These are phyloP conservation scores for Ammodytes dubius DNA, from an alignment of 2,113 vertebrate genomes.

Conservation along the genomic window DNA sequence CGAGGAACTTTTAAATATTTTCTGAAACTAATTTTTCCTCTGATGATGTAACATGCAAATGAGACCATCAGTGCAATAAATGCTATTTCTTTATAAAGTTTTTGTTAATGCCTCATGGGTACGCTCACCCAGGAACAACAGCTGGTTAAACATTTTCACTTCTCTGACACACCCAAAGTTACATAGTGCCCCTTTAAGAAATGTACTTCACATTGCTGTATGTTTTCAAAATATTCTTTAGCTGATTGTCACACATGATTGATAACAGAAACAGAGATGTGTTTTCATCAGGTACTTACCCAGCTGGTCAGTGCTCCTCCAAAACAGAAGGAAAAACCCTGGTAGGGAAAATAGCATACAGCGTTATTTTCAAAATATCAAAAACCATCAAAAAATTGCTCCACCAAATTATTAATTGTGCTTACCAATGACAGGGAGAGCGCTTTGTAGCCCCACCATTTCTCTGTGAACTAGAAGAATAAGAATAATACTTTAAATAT, in stretches of 20 bases:
- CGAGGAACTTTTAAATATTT: no score
- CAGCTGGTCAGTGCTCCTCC: neutral
- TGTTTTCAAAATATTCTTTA: neutral
- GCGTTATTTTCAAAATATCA: neutral
- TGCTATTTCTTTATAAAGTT: no score
- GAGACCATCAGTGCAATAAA: no score
- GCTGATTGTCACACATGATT: neutral
- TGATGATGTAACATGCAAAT: no score
- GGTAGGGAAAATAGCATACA: neutral
- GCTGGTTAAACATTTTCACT: no score
- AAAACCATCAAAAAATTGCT: neutral
- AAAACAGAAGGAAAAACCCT: conserved; percentile 36
- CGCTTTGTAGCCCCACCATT: neutral
- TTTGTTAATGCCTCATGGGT: no score
- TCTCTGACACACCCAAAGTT: no score
- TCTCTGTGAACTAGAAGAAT: conserved; percentile 10
- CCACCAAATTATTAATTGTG: neutral
- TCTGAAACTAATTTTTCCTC: no score
- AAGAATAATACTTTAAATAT: neutral
- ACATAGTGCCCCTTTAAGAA: no score
- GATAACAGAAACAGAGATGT: neutral
- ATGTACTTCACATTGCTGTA: neutral
- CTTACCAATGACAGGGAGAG: conserved; percentile 14
- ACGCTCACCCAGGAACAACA: no score
- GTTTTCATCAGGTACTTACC: conserved; percentile 22